Evolutionary conservation across 2,888 invertebrate species (phyloP), one percentile per base, ranked within the genome.

Genomic region (Apodemia duryi): DNA sequence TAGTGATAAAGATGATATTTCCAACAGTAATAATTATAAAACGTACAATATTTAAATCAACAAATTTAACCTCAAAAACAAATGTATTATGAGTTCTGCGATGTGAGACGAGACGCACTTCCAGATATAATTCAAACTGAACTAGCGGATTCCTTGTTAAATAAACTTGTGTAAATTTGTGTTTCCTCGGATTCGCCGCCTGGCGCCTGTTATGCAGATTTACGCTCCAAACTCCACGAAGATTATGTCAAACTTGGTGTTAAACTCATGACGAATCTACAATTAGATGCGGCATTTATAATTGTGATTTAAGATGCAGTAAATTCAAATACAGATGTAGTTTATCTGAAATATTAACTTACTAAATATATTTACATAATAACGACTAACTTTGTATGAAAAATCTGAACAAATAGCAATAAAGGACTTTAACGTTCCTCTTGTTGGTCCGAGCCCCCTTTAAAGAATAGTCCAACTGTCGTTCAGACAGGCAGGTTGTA

Each of bases 211-310:
- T 60, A 60, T 60, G 57, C 57, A 60, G 57, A 60, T 60, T 60
- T 35, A 60, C 32, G 57, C 57, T 35, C 13, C 57, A 60, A 60
- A 60, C 57, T 60, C 57, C 57, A 60, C 57, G 32, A 60, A 60
- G 57, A 60, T 60, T 60, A 60, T 57, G 57, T 57, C 57, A 57
- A 57, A 57, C 57, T 57, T 57, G 32, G 57, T 57, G 57, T 57
- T 57, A 57, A 57, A 57, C 35, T 57, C 35, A 57, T 35, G 57
- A 57, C 57, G 57, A 57, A 57, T 57, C 57, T 57, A 57, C 57
- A 57, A 57, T 57, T 57, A 57, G 32, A 32, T 57, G 54, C 29
- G 54, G 54, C 54, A 54, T 54, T 29, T 35, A 57, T 57, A 57
- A 57, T 57, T 57, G 57, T 57, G 32, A 57, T 57, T 57, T 57